Base-by-base conservation (phyloP, 2,797 vertebrate genomes). In the Oryzias dopingdopingensis region DNA sequence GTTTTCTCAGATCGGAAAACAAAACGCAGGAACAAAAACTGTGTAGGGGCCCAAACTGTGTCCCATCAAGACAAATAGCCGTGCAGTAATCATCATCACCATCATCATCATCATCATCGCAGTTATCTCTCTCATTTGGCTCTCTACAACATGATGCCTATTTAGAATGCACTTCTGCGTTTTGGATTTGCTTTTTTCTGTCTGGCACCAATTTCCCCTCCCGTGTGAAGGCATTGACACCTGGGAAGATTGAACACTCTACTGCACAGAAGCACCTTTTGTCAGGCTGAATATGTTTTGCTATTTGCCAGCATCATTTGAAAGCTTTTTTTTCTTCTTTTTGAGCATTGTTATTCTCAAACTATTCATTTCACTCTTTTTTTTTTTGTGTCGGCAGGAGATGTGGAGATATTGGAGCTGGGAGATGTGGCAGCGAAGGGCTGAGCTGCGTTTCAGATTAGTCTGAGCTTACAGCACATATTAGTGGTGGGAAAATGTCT, bases 261-360 rank as follows among this genome's bases (percentile, higher is more conserved):
- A 56, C 82, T 72, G 90, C 90, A 89, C 87, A 84, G 88, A 91
- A 91, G 90, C 91, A n/a, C 92, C 90, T 93, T 93, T 95, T 93
- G 92, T 84, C 92, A 92, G 88, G 91, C 86, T 74, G 94, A 96
- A 95, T 93, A 94, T 96, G 93, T 95, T 96, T 94, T 93, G 93
- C 95, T 95, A 94, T 95, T 94, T 94, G 79, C 77, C 89, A 70
- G 81, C 83, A 84, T 93, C 93, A 94, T 96, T 95, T 95, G 93
- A 94, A 90, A 92, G 90, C 17, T n/a, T 45, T 90, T 47, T 51
- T 49, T 40, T 62, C 46, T 47, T 44, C 29, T 26, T 58, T 29
- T 53, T n/a, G 13, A 61, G 89, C 92, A 92, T 94, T 95, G 93
- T 94, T 93, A 94, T 91, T 90, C 91, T 93, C 32, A 74, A 89